Evolutionary conservation across 1,140 invertebrate genomes (phyloP), one percentile per base, ranked within the genome.

Genomic region (Drosophila simulans): DNA sequence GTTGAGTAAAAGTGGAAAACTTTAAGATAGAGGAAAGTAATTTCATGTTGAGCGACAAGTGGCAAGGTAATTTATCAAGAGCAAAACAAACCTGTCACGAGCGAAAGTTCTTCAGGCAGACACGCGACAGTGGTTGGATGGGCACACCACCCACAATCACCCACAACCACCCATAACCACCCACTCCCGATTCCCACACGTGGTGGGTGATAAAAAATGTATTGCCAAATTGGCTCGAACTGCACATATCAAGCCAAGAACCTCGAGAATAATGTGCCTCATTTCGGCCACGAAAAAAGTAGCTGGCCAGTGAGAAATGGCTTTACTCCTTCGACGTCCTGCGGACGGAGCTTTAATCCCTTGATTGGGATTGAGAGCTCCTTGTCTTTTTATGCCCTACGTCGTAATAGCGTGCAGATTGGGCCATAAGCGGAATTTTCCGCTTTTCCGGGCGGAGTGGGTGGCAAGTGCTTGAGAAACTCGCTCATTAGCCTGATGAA

Each of bases 11-110:
- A 42, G 43, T 25, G 31, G 25, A 52, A 68, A 59, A 76, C 54
- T 60, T 59, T 17, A 55, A 77, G 73, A 81, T 80, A 65, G 20
- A 51, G 31, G 10, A 22, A 73, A 55, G 73, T 65, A 71, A 85
- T 77, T 58, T 79, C 70, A 68, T 58, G 49, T 45, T 51, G 62
- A 76, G 63, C 70, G 84, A 88, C 79, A 88, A 83, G 79, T 83
- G 84, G 78, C 68, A 83, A 83, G 60, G 71, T 88, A 88, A 86
- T 86, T 86, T 76, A 88, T 86, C 63, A 75, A 40, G 43, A 59
- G 68, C 31, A 73, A 66, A 73, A 71, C 53, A 81, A 65, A 54
- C 53, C 37, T 48, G 58, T 35, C 46, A 54, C 27, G 34, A 60
- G 31, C 8, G 39, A 69, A 62, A 57, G 45, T 51, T 43, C 45